Percentiles rank a stretch among this genome's conserved stretches.
phyloP scores from a whole-genome alignment of 2,797 vertebrate species.

The Oreortyx pictus region DNA sequence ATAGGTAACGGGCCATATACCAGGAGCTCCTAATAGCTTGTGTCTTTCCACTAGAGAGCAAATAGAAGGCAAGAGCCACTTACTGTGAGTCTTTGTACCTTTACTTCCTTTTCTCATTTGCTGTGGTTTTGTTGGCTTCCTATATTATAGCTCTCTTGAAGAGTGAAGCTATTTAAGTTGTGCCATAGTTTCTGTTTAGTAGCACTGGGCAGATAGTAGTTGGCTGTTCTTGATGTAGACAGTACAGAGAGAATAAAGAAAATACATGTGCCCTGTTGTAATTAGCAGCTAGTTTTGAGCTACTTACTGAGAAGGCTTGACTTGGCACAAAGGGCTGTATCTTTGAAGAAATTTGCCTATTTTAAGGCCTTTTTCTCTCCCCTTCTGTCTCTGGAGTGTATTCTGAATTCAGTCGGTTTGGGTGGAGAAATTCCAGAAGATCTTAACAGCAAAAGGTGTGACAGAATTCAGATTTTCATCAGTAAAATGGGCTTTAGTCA shows the following conservation, averaged over 20 bases:
- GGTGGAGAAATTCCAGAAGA: not conserved
- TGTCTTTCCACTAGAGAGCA: not conserved
- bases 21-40: not conserved
- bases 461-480: not conserved
- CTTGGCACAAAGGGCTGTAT: not conserved
- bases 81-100: not conserved
- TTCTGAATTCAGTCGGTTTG: accelerated
- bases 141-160: not conserved
- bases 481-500: not conserved
- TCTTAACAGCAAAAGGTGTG: not conserved
- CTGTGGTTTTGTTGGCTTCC: not conserved
- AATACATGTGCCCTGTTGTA: accelerated
- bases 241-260: not conserved
- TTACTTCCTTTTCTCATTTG: not conserved
- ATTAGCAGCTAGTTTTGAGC: not conserved
- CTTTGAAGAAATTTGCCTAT: not conserved
- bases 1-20: not conserved
- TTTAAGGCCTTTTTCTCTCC: not conserved
- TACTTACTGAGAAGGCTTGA: not conserved
- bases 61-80: not conserved
- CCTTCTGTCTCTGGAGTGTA: not conserved
- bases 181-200: accelerated
- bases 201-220: not conserved
- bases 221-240: not conserved
- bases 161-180: not conserved